Evolutionary conservation across 2,797 vertebrate species (phyloP).

Genomic region (Holocentrus rufus): DNA sequence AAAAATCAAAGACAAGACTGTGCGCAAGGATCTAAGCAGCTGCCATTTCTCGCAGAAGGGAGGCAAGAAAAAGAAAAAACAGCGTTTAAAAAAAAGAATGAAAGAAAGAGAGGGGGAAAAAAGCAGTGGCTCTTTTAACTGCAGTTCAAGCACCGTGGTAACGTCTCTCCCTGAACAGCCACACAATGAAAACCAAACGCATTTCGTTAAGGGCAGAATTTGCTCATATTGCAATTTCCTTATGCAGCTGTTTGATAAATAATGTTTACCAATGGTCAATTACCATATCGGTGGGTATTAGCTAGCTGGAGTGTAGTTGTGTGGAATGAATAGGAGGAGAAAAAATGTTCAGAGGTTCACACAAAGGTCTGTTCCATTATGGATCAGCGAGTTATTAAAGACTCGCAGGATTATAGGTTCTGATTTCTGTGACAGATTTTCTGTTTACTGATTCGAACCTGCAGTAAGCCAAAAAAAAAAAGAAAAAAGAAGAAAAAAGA

Average conservation of each 20-base stretch:
- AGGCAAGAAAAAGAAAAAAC: constrained; percentile 20
- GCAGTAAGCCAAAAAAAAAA: constrained; percentile 53
- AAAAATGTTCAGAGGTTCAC: constrained; percentile 66
- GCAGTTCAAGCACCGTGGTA: constrained; percentile 16
- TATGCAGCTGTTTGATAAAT: constrained; percentile 56
- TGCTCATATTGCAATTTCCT: constrained; percentile 64
- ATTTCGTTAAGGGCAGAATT: constrained; percentile 55
- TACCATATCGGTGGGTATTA: constrained; percentile 68
- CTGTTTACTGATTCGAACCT: constrained; percentile 50
- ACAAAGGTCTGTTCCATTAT: constrained; percentile 66
- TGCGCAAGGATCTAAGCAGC: constrained; percentile 18
- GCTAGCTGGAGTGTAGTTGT: constrained; percentile 49
- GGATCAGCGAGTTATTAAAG: constrained; percentile 43
- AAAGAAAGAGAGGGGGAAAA: not conserved
- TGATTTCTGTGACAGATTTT: constrained; percentile 53
- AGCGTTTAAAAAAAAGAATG: constrained; percentile 11
- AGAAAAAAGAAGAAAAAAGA: too few species aligned
- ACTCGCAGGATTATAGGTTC: constrained; percentile 58
- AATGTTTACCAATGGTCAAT: constrained; percentile 71
- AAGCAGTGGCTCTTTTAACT: constrained; percentile 17
- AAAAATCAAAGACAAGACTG: constrained; percentile 22
- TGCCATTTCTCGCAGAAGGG: constrained; percentile 11
- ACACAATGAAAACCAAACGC: constrained; percentile 40
- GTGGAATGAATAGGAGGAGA: constrained; percentile 58
- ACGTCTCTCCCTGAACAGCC: constrained; percentile 13